These are phyloP conservation scores for Nipponia nippon DNA, from an alignment of 2,113 vertebrate species.

Conservation along the genomic window DNA sequence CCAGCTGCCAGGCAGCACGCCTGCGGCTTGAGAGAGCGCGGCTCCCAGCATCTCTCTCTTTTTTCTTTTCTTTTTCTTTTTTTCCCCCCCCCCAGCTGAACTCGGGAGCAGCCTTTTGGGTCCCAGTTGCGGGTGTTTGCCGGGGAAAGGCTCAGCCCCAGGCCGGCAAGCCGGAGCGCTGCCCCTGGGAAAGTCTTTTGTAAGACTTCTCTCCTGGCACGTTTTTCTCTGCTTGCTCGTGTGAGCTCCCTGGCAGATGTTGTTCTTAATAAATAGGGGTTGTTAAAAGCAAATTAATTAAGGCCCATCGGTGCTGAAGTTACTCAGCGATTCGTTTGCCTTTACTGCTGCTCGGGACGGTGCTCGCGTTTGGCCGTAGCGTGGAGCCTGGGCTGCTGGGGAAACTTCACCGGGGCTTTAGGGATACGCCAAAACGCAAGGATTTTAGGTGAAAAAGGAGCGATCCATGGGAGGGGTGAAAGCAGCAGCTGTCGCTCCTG, in stretches of 20 bases:
- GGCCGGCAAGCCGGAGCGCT: not conserved
- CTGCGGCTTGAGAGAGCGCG: accelerated
- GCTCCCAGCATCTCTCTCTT: not conserved
- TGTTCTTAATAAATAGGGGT: not conserved
- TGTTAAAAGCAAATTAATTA: conserved; percentile 23
- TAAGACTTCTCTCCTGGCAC: not conserved
- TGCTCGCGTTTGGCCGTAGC: not conserved
- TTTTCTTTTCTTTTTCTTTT: not conserved
- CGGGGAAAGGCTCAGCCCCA: not conserved
- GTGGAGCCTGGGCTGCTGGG: not conserved
- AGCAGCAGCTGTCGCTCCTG: not conserved
- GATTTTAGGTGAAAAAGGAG: not conserved
- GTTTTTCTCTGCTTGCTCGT: not conserved
- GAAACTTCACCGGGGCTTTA: not conserved
- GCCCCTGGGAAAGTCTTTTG: not conserved
- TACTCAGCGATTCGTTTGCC: not conserved
- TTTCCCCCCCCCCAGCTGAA: not conserved
- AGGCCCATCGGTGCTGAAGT: not conserved
- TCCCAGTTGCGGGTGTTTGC: not conserved
- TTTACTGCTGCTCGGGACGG: not conserved
- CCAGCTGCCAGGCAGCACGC: not conserved
- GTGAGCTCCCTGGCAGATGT: not conserved
- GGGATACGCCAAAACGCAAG: not conserved
- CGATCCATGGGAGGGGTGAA: accelerated
- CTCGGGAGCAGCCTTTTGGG: not conserved